These are phyloP conservation scores for Zingel zingel DNA, from an alignment of 2,113 vertebrate genomes.

Conservation along the genomic window DNA sequence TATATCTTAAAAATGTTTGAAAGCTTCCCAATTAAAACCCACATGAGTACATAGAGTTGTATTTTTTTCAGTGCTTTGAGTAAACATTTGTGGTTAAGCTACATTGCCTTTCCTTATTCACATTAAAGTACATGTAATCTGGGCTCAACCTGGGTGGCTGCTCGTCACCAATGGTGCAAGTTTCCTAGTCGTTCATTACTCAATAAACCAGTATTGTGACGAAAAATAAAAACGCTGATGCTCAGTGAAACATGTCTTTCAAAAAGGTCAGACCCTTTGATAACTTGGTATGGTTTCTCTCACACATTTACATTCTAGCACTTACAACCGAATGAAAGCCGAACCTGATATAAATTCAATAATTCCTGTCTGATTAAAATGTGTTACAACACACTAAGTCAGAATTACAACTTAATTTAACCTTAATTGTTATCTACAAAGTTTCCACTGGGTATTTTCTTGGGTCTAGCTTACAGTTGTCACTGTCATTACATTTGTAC, in stretches of 20 bases:
- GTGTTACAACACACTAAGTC: background rate
- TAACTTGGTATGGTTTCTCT: background rate
- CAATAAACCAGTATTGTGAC: background rate
- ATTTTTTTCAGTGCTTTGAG: background rate
- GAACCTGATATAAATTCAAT: background rate
- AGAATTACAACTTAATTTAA: constrained; percentile 1
- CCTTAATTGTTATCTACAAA: constrained; percentile 12
- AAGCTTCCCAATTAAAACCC: too few relatives aligned
- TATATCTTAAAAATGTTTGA: too few relatives aligned
- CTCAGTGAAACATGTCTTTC: background rate
- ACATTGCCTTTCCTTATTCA: background rate
- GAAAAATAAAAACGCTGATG: background rate
- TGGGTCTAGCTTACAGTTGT: background rate
- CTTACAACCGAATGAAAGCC: background rate
- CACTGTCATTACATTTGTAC: constrained; percentile 20
- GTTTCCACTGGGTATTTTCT: constrained; percentile 19
- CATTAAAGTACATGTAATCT: background rate
- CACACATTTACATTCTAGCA: background rate
- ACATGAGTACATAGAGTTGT: background rate
- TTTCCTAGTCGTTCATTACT: background rate
- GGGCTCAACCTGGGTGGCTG: background rate
- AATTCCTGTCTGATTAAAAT: background rate
- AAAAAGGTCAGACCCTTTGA: background rate
- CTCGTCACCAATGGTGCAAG: background rate
- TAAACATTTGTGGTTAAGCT: constrained; percentile 4